Evolutionary conservation across 2,888 invertebrate species (phyloP), one percentile per base, ranked within the genome.

Genomic region (Cosmorhoe ocellata): DNA sequence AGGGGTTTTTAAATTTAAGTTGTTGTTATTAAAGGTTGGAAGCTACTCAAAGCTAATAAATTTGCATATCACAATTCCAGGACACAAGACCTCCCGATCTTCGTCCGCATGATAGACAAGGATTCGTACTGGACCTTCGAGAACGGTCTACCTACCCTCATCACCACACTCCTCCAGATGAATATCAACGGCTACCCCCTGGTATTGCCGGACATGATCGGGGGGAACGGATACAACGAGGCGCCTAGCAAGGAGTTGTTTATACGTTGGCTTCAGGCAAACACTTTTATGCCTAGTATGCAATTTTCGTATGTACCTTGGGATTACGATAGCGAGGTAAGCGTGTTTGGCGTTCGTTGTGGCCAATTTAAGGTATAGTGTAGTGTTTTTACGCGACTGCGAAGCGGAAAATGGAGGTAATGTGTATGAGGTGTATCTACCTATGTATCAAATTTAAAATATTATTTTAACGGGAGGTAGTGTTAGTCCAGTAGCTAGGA

Each of bases 301-400:
- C 96, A 96, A 83, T 95, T 95, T 76, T 95, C 96, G 0, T 93
- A 93, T 56, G 92, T 93, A 3, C 96, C 96, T 0, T 97, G 96
- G 96, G 92, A 94, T 50, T 95, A 91, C 71, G 93, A 93, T 66
- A 71, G 88, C 0, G 91, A 93, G 74, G 90, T 86, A 12, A 33
- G 10, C 12, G 4, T 24, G 24, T 2, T 18, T 3, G 5, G 5
- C 2, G 18, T 18, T 18, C 18, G 5, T 18, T 2, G 18, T n/a
- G n/a, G n/a, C n/a, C n/a, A n/a, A n/a, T n/a, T n/a, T n/a, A n/a
- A n/a, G n/a, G n/a, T n/a, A n/a, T n/a, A n/a, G n/a, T n/a, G n/a
- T n/a, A n/a, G n/a, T n/a, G n/a, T n/a, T n/a, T n/a, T n/a, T n/a
- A n/a, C n/a, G n/a, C n/a, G n/a, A n/a, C n/a, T n/a, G n/a, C n/a